phyloP scores from a whole-genome alignment of 2,888 invertebrate genomes.

The Philereme transversata region DNA sequence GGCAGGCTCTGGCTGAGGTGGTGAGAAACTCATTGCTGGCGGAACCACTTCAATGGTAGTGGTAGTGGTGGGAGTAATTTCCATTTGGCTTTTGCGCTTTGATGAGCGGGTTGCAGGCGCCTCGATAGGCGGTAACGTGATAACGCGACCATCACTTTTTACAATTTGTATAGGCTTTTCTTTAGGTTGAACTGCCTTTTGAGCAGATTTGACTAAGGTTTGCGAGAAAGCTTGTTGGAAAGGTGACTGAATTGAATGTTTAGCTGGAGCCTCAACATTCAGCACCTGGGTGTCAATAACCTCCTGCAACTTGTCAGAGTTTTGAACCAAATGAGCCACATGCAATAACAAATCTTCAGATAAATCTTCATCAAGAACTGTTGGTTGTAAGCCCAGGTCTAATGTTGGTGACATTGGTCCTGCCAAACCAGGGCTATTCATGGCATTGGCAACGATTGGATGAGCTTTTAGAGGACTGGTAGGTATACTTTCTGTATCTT shows the following conservation, averaged over 20 bases:
- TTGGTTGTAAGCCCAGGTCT: constrained; percentile 57
- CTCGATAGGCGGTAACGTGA: constrained; percentile 92
- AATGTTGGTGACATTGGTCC: constrained; percentile 84
- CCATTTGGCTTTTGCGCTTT: constrained; percentile 84
- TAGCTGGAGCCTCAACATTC: constrained; percentile 66
- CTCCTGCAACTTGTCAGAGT: constrained; percentile 87
- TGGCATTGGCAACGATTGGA: constrained; percentile 57
- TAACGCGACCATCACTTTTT: constrained; percentile 89
- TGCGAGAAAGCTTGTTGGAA: constrained; percentile 58
- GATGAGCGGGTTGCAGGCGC: constrained; percentile 92
- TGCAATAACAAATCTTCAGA: constrained; percentile 89
- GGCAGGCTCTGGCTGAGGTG: constrained; percentile 46
- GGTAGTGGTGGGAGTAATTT: constrained; percentile 42
- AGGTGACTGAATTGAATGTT: constrained; percentile 46
- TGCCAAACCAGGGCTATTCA: constrained; percentile 78
- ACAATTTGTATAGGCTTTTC: constrained; percentile 89
- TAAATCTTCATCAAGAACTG: constrained; percentile 84
- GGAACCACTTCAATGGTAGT: constrained; percentile 35
- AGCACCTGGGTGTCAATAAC: constrained; percentile 88
- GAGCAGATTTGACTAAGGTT: constrained; percentile 58
- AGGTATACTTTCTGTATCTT: constrained; percentile 65
- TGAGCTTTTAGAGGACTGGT: constrained; percentile 59
- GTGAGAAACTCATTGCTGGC: constrained; percentile 43
- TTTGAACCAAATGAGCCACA: constrained; percentile 89
- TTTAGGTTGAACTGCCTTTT: constrained; percentile 51